Conservation (phyloP, 2,797 vertebrate species). For the Champsocephalus gunnari region DNA sequence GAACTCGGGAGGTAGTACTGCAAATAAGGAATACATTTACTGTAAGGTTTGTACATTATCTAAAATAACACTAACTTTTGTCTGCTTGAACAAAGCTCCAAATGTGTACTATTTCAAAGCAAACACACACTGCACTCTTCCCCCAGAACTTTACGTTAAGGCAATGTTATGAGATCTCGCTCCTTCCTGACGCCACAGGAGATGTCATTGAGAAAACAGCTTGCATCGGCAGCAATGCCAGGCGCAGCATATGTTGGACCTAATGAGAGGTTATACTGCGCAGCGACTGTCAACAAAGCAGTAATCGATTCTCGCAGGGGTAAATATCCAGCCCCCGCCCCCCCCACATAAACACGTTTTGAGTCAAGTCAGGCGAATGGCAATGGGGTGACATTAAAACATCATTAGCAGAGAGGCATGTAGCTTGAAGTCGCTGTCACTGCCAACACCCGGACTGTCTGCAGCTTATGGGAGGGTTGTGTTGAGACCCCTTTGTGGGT, state of each 20-base stretch:
- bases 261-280: slow-evolving; percentile 76
- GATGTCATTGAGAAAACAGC: slow-evolving; percentile 71
- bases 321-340: slow-evolving; percentile 68
- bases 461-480: slow-evolving; percentile 49
- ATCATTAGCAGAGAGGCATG: slow-evolving; percentile 66
- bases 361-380: slow-evolving; percentile 69
- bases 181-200: slow-evolving; percentile 50
- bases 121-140: slow-evolving; percentile 13
- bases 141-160: slow-evolving; percentile 23
- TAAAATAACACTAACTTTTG: slow-evolving; percentile 4
- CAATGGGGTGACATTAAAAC: slow-evolving; percentile 78
- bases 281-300: slow-evolving; percentile 82
- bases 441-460: slow-evolving; percentile 42
- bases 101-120: slow-evolving; percentile 24
- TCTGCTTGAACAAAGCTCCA: slow-evolving; percentile 12
- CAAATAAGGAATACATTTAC: neutral
- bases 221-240: slow-evolving; percentile 62
- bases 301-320: slow-evolving; percentile 73
- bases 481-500: slow-evolving; percentile 47
- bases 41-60: neutral
- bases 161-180: slow-evolving; percentile 34
- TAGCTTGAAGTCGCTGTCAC: slow-evolving; percentile 42
- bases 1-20: neutral
- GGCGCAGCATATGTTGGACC: slow-evolving; percentile 72
- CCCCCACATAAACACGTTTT: slow-evolving; percentile 57